Conservation (phyloP, 1,140 invertebrate genomes). For the Coptotermes formosanus region DNA sequence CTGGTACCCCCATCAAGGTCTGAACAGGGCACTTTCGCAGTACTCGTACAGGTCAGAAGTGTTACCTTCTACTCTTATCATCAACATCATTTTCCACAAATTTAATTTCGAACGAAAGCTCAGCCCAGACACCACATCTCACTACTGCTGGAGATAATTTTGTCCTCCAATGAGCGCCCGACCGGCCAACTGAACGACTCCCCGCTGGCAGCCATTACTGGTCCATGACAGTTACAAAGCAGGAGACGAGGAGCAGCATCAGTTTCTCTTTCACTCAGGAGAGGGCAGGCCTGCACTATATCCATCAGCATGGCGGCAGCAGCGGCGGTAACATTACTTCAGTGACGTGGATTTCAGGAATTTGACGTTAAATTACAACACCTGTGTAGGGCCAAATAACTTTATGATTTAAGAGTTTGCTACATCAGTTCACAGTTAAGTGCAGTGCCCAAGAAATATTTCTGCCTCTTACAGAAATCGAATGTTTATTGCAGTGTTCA, state of each 20-base stretch:
- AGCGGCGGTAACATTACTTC: neutral
- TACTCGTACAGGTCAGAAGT: too few relatives aligned
- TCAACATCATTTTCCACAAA: neutral
- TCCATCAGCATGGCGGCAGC: neutral
- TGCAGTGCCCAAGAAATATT: too few relatives aligned
- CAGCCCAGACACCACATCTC: neutral
- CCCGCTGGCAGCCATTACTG: constrained; percentile 27
- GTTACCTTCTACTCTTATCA: neutral
- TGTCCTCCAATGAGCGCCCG: constrained; percentile 20
- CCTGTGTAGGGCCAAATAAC: too few relatives aligned
- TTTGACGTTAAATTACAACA: too few relatives aligned
- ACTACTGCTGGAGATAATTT: constrained; percentile 10
- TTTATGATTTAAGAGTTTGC: too few relatives aligned
- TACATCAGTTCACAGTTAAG: too few relatives aligned
- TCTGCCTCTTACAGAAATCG: too few relatives aligned
- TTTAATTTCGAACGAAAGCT: neutral
- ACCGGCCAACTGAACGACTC: constrained; percentile 13
- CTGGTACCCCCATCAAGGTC: too few relatives aligned
- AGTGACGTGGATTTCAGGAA: neutral
- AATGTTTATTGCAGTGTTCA: too few relatives aligned
- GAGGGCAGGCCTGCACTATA: constrained; percentile 7
- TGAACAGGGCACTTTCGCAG: too few relatives aligned
- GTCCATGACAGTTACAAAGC: constrained; percentile 29
- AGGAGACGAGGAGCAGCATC: neutral
- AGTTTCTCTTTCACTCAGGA: neutral